Conservation (phyloP, 2,888 invertebrate genomes). For the Thereva unica region DNA sequence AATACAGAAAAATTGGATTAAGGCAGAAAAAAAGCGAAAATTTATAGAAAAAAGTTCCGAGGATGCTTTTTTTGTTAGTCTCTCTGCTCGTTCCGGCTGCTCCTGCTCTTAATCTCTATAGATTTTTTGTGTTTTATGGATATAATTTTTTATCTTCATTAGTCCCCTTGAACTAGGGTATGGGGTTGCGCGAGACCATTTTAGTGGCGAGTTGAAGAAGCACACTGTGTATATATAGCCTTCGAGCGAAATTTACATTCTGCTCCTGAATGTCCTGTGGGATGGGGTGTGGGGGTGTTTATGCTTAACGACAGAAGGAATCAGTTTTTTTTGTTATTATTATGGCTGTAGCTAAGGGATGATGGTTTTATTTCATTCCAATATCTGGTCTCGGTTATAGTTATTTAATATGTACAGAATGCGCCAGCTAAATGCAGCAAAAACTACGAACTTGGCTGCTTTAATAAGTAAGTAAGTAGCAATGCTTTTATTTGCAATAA, state of each 20-base stretch:
- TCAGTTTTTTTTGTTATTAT: no score
- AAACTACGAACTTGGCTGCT: no score
- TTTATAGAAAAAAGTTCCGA: slow-evolving; percentile 32
- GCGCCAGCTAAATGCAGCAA: no score
- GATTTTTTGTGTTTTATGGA: slow-evolving; percentile 36
- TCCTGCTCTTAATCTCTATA: slow-evolving; percentile 33
- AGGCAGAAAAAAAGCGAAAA: slow-evolving; percentile 29
- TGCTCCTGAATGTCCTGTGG: not conserved
- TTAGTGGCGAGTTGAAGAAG: slow-evolving; percentile 9
- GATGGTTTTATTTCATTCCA: no score
- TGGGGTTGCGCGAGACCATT: not conserved
- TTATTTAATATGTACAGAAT: no score
- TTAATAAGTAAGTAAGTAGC: no score
- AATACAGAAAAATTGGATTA: slow-evolving; percentile 43
- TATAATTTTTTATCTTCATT: slow-evolving; percentile 37
- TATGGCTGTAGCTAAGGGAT: no score
- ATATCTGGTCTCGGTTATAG: no score
- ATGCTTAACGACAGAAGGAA: no score
- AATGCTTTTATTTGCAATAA: no score
- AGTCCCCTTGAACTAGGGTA: slow-evolving; percentile 10
- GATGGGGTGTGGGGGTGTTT: not conserved
- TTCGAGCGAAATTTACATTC: slow-evolving; percentile 12
- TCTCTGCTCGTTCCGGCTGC: not conserved
- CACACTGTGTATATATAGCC: not conserved
- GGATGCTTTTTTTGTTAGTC: slow-evolving; percentile 7